Conservation (phyloP, 2,797 vertebrate genomes). For the Babyrousa celebensis region DNA sequence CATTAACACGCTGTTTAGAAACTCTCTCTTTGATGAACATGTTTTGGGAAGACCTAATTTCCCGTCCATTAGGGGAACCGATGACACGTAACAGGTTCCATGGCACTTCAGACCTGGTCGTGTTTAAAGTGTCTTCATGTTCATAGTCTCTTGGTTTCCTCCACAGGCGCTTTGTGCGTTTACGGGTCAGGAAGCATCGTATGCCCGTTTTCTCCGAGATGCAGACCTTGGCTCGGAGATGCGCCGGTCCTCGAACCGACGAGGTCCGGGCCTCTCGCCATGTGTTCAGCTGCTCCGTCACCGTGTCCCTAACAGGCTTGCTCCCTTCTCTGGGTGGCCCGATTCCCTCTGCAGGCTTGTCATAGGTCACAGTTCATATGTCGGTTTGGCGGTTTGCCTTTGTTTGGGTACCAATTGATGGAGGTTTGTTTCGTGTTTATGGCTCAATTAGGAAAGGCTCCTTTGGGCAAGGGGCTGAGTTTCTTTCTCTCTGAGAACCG, state of each 20-base stretch:
- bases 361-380: too few species aligned
- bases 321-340: neutral
- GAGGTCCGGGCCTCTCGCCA: neutral
- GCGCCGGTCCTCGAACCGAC: neutral
- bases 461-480: neutral
- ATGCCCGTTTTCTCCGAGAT: neutral
- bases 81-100: neutral
- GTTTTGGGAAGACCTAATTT: conserved; percentile 26
- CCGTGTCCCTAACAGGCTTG: neutral
- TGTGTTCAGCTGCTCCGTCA: neutral
- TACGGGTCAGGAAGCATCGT: neutral
- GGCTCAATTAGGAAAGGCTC: neutral
- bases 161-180: neutral
- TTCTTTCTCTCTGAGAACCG: neutral
- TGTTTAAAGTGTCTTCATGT: neutral
- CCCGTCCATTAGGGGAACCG: neutral
- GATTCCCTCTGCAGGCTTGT: neutral
- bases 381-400: neutral
- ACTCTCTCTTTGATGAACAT: neutral
- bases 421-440: neutral
- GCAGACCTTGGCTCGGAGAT: neutral
- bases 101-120: neutral
- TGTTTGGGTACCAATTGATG: neutral
- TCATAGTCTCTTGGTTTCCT: neutral
- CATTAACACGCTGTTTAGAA: neutral